Evolutionary conservation across 2,797 vertebrate species (phyloP), one percentile per base, ranked within the genome.

Genomic region (Morelia viridis): DNA sequence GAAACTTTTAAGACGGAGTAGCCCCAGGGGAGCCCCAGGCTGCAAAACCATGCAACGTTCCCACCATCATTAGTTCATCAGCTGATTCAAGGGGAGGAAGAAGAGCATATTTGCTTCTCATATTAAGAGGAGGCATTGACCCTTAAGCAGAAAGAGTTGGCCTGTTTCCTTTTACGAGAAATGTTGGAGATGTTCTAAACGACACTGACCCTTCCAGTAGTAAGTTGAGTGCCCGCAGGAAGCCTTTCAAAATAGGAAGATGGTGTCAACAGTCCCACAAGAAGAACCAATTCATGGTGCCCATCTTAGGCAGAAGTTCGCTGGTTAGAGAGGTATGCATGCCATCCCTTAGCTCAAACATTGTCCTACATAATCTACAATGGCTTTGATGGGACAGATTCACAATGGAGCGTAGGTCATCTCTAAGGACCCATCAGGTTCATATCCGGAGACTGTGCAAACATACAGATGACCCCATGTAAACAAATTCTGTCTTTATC

Each of bases 241-340:
- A 64, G 22, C 53, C 28, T 87, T 91, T 64, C 62, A 86, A 41
- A 86, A 86, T 22, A 83, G 46, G 22, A 87, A 31, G 5, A 83
- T 26, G 50, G n/a, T 57, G 61, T 24, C 64, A n/a, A 26, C 41
- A 35, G 22, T 12, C 62, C 31, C 2, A 24, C 90, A 87, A 13
- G 68, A 91, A 50, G 84, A 86, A 86, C 83, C 83, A 91, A 85
- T 91, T 85, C 85, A 26, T 86, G 85, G 61, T 13, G 31, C 86
- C 83, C 84, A 86, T 60, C 50, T 83, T 91, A 50, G 83, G 56
- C 19, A 17, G 50, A 28, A 12, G 41, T 24, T 91, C 28, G 28
- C 6, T 28, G 19, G 28, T 62, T 58, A 4, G n/a, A 86, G 84
- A 62, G 8, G 50, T 9, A 19, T n/a, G 86, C 85, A 50, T 0